phyloP scores from a whole-genome alignment of 2,113 vertebrate genomes.

The Ifrita kowaldi region DNA sequence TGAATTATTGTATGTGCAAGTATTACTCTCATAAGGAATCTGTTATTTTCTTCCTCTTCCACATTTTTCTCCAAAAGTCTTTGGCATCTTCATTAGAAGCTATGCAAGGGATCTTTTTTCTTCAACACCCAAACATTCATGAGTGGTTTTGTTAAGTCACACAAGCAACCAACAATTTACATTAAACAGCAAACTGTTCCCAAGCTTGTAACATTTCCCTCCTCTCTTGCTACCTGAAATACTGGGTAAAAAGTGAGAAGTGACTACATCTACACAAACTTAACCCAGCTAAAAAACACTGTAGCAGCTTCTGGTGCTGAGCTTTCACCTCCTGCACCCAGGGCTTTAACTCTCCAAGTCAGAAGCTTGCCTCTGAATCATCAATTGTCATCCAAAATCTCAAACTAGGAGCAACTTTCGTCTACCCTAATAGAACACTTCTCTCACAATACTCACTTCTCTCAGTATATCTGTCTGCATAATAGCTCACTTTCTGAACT shows the following conservation, averaged over 20 bases:
- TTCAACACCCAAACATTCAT: not conserved
- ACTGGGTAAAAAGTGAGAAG: not conserved
- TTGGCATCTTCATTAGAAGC: not conserved
- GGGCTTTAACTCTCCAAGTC: not conserved
- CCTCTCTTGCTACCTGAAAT: not conserved
- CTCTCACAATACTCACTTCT: not conserved
- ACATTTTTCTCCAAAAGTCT: not conserved
- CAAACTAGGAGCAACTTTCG: not conserved
- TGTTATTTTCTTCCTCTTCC: not conserved
- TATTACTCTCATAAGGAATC: not conserved
- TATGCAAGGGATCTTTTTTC: not conserved
- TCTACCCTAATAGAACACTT: not conserved
- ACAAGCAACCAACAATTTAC: slow-evolving; percentile 33
- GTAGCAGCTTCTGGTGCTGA: not conserved
- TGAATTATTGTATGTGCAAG: not conserved
- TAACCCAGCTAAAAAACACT: slow-evolving; percentile 31
- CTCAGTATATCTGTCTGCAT: not conserved
- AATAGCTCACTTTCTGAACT: not conserved
- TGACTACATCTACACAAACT: slow-evolving; percentile 11
- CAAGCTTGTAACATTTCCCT: not conserved
- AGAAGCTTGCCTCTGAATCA: not conserved
- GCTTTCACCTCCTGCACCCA: not conserved
- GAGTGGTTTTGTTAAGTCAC: not conserved
- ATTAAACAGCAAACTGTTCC: slow-evolving; percentile 32
- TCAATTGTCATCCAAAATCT: not conserved